These are phyloP conservation scores for Allygus modestus DNA, from an alignment of 2,888 invertebrate species.

Conservation along the genomic window DNA sequence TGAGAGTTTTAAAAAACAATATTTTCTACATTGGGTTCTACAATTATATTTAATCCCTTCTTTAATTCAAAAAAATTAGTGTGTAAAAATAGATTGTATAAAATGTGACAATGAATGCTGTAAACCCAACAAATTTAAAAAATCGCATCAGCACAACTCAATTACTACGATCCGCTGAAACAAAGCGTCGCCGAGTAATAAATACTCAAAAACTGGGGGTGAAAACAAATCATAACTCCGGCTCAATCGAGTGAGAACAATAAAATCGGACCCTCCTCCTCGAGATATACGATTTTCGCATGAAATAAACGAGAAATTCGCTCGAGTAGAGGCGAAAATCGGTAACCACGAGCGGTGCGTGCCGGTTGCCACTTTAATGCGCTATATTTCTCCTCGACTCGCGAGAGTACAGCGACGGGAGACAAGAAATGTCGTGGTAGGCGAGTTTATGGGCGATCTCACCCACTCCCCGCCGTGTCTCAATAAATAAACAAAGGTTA, in stretches of 20 bases:
- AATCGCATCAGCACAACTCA: not conserved
- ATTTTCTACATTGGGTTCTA: too few relatives aligned
- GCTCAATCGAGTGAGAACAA: slow-evolving; percentile 41
- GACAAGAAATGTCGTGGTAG: slow-evolving; percentile 44
- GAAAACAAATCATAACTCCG: slow-evolving; percentile 43
- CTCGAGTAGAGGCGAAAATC: slow-evolving; percentile 15
- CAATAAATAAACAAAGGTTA: slow-evolving; percentile 56
- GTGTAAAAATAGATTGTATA: too few relatives aligned
- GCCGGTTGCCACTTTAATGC: slow-evolving; percentile 43
- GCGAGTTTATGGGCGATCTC: slow-evolving; percentile 55
- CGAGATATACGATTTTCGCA: slow-evolving; percentile 26
- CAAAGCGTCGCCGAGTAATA: not conserved
- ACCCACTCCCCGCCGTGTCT: slow-evolving; percentile 47
- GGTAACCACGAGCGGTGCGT: slow-evolving; percentile 22
- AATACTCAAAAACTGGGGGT: slow-evolving; percentile 8
- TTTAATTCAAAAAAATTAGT: too few relatives aligned
- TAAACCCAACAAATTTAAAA: too few relatives aligned
- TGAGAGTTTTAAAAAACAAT: too few relatives aligned
- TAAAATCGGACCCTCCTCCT: slow-evolving; percentile 32
- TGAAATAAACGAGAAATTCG: slow-evolving; percentile 39
- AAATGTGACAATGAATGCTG: too few relatives aligned
- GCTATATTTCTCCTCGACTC: slow-evolving; percentile 21
- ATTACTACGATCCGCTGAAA: slow-evolving; percentile 1
- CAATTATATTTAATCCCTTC: too few relatives aligned
- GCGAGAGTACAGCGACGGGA: not conserved